Percentiles rank a stretch among this genome's conserved stretches.
These are phyloP conservation scores for Melanostoma scalare DNA, from an alignment of 2,888 invertebrate genomes.

Conservation along the genomic window DNA sequence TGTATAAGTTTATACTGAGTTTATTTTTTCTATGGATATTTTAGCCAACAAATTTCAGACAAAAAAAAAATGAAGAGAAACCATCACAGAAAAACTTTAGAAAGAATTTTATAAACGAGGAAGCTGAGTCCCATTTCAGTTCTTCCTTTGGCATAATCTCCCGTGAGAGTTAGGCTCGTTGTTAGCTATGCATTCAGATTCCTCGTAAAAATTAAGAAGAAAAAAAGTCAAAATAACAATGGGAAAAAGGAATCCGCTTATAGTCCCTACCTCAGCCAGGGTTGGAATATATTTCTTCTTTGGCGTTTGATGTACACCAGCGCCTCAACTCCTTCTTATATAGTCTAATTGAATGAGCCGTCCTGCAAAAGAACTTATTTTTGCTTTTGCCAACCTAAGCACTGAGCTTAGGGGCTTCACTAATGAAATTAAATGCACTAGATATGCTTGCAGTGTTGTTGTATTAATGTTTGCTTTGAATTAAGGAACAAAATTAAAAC, in stretches of 20 bases:
- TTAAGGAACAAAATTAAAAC: neutral
- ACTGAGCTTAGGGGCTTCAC: constrained; percentile 30
- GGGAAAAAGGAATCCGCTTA: constrained; percentile 49
- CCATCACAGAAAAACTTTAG: constrained; percentile 38
- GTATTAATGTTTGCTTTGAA: constrained; percentile 35
- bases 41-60: constrained; percentile 51
- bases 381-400: constrained; percentile 6
- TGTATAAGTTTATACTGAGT: constrained; percentile 14
- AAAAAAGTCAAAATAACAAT: constrained; percentile 34
- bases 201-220: neutral
- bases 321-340: constrained; percentile 24
- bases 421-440: constrained; percentile 63
- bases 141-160: constrained; percentile 20
- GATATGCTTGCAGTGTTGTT: constrained; percentile 23
- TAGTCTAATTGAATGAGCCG: constrained; percentile 33
- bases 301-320: constrained; percentile 45
- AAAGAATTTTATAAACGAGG: constrained; percentile 51
- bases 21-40: constrained; percentile 16
- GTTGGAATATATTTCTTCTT: constrained; percentile 27
- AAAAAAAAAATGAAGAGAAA: constrained; percentile 12
- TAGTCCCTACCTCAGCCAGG: constrained; percentile 14
- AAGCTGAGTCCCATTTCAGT: constrained; percentile 23
- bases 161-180: constrained; percentile 44
- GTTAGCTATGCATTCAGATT: constrained; percentile 28
- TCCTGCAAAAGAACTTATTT: constrained; percentile 28